Base-by-base conservation (phyloP, 1,140 invertebrate genomes). In the Hyphantria cunea region DNA sequence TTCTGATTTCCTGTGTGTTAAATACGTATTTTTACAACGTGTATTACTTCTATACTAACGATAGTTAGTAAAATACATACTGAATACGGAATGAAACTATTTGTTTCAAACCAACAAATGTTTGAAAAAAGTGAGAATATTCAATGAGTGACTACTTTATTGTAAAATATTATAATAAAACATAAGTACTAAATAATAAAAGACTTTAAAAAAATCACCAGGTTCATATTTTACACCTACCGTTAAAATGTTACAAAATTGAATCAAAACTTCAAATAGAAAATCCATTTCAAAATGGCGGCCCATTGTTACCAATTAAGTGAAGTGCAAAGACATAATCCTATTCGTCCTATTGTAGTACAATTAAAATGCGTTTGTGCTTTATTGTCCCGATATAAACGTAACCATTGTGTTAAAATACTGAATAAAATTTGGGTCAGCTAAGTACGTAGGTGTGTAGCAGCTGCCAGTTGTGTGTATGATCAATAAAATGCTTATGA, bases 271-370 rank as follows among this genome's bases (percentile, higher is more conserved):
- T 73, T 76, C 44, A 69, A 78, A 78, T 64, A 61, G 45, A 31
- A 64, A 68, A 72, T 70, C 55, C 54, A 59, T 62, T 65, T 64
- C 65, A 78, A 78, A 66, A 78, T 76, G 76, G 76, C 71, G 67
- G 73, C 10, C 70, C 55, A 66, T 78, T 78, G 76, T 78, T 72
- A 72, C 59, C 73, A 78, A 78, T 78, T 78, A 78, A 66, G 70
- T 73, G 71, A 68, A 72, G 74, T 73, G 73, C 64, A 67, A 66
- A 71, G 70, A 61, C 56, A 58, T 76, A 78, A 78, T 78, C 76
- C 69, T 56, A 75, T 72, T 73, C 68, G 73, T 60, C 49, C 68
- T 64, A 67, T 75, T 73, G 65, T 68, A 33, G 15, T 44, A 37
- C 65, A 47, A 68, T 68, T 64, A 66, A 59, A 64, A 47, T 58